These are phyloP conservation scores for Cynopterus brachyotis DNA, from an alignment of 2,113 vertebrate genomes.

Conservation along the genomic window DNA sequence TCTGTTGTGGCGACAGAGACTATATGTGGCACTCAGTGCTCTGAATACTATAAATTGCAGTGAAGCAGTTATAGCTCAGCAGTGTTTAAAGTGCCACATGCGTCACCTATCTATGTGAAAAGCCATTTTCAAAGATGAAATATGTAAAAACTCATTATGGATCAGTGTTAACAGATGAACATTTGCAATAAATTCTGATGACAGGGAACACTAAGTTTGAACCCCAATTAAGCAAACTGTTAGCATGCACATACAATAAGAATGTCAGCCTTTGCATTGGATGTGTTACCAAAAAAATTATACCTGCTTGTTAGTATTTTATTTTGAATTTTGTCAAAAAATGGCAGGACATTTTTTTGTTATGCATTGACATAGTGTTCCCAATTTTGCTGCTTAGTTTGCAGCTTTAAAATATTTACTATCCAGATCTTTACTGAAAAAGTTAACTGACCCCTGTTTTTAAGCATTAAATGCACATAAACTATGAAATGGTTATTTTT, in stretches of 20 bases:
- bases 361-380: neutral
- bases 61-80: neutral
- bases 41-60: neutral
- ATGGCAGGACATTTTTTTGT: neutral
- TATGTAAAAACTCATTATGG: neutral
- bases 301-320: neutral
- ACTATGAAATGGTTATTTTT: neutral
- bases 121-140: conserved; percentile 41
- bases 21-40: neutral
- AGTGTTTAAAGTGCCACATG: neutral
- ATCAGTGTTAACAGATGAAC: neutral
- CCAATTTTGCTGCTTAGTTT: neutral
- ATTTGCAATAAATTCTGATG: neutral
- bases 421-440: neutral
- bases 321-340: neutral
- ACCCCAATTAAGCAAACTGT: neutral
- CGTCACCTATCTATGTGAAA: conserved; percentile 30
- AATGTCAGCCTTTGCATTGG: neutral
- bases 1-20: neutral
- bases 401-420: neutral
- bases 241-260: neutral
- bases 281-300: neutral
- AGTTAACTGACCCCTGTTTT: no score
- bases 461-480: neutral
- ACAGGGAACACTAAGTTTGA: neutral